These are phyloP conservation scores for Pogona vitticeps DNA, from an alignment of 2,113 vertebrate species.

Conservation along the genomic window DNA sequence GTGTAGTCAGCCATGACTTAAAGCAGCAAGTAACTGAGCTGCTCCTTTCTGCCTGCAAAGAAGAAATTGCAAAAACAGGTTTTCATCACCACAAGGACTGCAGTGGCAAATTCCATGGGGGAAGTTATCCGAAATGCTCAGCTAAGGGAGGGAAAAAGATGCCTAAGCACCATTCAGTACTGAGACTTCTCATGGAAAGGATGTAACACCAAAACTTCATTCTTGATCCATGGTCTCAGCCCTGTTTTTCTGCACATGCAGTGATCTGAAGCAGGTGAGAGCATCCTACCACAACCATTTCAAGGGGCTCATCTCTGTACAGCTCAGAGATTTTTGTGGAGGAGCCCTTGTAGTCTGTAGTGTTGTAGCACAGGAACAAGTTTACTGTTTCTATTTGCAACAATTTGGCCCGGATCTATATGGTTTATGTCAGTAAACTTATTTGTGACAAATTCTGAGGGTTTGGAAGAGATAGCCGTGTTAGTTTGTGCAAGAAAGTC, in stretches of 20 bases:
- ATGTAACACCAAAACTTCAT: neutral
- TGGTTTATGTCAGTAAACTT: neutral
- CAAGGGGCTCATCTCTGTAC: neutral
- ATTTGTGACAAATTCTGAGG: no score
- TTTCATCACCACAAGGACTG: neutral
- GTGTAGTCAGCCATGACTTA: neutral
- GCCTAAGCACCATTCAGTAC: neutral
- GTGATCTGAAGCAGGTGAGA: neutral
- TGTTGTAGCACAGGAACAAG: neutral
- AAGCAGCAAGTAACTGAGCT: neutral
- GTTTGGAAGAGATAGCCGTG: no score
- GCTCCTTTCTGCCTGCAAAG: neutral
- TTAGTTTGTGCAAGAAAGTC: no score
- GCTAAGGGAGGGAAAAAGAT: neutral
- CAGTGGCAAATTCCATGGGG: neutral
- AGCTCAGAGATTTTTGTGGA: neutral
- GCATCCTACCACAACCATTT: neutral
- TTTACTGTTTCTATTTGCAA: neutral
- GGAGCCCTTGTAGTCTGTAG: neutral
- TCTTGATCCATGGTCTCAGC: neutral
- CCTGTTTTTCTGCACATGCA: neutral
- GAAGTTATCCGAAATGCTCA: neutral
- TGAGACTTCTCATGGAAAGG: neutral
- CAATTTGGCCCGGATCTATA: neutral
- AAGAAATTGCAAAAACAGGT: neutral